phyloP scores from a whole-genome alignment of 2,888 invertebrate species.

The Leucophora obtusa region DNA sequence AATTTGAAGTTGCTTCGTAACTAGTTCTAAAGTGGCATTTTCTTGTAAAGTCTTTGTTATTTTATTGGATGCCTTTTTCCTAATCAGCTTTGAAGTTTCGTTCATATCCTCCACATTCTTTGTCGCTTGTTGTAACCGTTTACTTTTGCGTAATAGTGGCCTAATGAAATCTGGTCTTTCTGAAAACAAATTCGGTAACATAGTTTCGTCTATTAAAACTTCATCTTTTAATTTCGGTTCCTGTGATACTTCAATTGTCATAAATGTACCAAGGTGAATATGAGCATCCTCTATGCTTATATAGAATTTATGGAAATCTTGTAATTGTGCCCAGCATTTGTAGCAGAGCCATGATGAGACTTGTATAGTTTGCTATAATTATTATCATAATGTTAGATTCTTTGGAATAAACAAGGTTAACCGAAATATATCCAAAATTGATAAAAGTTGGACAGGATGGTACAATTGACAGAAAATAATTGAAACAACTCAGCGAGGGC shows the following conservation, averaged over 20 bases:
- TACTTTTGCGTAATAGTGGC: background rate
- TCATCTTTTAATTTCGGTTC: background rate
- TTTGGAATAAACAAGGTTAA: background rate
- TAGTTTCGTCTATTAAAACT: background rate
- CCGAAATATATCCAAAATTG: too few species aligned
- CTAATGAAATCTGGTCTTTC: background rate
- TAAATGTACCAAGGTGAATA: background rate
- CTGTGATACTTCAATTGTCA: background rate
- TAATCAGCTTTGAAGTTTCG: background rate
- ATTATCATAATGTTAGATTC: background rate
- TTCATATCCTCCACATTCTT: background rate
- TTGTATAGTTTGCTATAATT: background rate
- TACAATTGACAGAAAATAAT: too few species aligned
- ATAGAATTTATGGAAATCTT: conserved; percentile 14
- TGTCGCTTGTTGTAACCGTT: too few species aligned
- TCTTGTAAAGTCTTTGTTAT: background rate
- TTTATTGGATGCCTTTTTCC: too few species aligned
- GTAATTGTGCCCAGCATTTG: conserved; percentile 1
- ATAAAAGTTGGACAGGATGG: too few species aligned
- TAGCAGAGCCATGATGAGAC: background rate
- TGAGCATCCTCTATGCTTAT: conserved; percentile 4
- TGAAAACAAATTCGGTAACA: too few species aligned
- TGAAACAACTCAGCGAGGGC: too few species aligned
- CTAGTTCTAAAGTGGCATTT: too few species aligned
- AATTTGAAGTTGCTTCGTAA: too few species aligned